Percentiles rank a stretch among this genome's conserved stretches.
Conservation (phyloP, 2,888 invertebrate species). For the Hirtodrosophila cameraria region DNA sequence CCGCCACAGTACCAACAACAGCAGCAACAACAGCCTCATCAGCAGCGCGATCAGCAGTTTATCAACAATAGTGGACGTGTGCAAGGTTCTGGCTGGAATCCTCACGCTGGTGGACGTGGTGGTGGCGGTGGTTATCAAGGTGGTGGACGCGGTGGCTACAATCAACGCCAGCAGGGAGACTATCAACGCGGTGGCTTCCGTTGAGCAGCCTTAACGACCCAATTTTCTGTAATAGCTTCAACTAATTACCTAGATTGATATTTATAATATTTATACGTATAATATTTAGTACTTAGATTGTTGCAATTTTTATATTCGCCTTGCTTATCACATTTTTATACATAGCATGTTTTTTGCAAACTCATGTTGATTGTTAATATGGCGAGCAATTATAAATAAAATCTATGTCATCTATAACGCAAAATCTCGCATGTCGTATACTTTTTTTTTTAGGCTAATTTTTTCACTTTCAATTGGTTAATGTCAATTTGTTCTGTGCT, state of each 20-base stretch:
- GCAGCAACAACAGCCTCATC: conserved; percentile 44
- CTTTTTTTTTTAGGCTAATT: conserved; percentile 21
- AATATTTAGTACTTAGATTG: conserved; percentile 16
- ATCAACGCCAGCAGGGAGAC: conserved; percentile 49
- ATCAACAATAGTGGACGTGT: conserved; percentile 82
- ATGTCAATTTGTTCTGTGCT: conserved; percentile 11
- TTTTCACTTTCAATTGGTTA: conserved; percentile 58
- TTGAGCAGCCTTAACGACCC: conserved; percentile 1
- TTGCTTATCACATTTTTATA: conserved; percentile 16
- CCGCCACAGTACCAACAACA: conserved; percentile 65
- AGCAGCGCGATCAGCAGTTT: conserved; percentile 75
- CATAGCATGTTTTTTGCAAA: conserved; percentile 6
- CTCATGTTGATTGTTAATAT: conserved; percentile 36
- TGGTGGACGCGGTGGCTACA: conserved; percentile 68
- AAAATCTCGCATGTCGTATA: conserved; percentile 41
- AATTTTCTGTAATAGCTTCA: neutral
- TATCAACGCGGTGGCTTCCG: conserved; percentile 51
- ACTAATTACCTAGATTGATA: conserved; percentile 34
- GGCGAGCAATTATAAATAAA: conserved; percentile 41
- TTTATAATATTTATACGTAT: conserved; percentile 33
- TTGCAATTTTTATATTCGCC: conserved; percentile 13
- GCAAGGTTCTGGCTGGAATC: conserved; percentile 82
- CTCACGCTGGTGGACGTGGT: conserved; percentile 44
- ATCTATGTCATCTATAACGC: conserved; percentile 56
- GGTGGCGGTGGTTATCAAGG: conserved; percentile 37